A percentile compares a stretch with the other conserved stretches of the same genome.
Conservation (phyloP, 2,888 invertebrate species). For the Chirona hameri region DNA sequence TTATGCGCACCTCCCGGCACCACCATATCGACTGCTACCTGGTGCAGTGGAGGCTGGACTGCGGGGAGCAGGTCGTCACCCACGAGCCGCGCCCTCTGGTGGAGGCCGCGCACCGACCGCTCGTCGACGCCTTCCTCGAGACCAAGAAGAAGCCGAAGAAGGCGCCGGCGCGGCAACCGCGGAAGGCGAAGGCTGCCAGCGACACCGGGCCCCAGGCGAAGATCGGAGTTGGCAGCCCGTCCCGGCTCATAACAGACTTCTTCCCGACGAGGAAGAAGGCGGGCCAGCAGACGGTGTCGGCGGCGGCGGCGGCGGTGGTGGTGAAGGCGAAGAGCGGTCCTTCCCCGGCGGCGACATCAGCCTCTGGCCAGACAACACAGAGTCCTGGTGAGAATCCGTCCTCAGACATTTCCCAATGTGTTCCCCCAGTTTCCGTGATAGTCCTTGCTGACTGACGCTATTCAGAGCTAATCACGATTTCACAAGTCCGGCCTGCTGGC, state of each 20-base stretch:
- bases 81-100: constrained; percentile 4
- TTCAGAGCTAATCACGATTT: too few species aligned
- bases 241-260: background rate
- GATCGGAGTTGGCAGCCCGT: background rate
- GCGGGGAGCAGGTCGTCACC: background rate
- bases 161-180: background rate
- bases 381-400: background rate
- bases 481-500: too few species aligned
- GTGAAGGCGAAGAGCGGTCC: background rate
- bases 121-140: background rate
- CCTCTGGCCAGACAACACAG: background rate
- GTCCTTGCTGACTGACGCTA: too few species aligned
- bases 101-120: background rate
- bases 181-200: background rate
- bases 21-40: constrained; percentile 1
- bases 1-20: background rate
- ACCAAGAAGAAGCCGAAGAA: background rate
- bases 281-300: too few species aligned
- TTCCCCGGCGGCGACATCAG: background rate
- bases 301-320: background rate
- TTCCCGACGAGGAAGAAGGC: background rate
- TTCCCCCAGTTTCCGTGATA: too few species aligned
- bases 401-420: background rate
- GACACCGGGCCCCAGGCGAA: background rate
- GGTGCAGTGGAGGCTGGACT: background rate